These are phyloP conservation scores for Lepidocyrtinus sp. DNA, from an alignment of 2,888 invertebrate species.

Conservation along the genomic window DNA sequence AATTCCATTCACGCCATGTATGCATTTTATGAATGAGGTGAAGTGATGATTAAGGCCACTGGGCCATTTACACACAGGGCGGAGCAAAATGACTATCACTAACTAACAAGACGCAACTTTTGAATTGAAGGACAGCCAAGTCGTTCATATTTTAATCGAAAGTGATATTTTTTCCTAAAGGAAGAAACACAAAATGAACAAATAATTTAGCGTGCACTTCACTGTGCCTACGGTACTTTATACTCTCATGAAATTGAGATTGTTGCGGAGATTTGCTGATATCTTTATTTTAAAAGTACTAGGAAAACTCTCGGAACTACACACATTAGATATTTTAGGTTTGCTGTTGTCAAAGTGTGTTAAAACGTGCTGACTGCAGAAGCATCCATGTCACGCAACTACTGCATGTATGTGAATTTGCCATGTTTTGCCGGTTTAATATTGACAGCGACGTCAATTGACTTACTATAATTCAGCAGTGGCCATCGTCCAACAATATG, in stretches of 20 bases:
- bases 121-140: neutral
- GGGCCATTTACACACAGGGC: slow-evolving; percentile 4
- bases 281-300: neutral
- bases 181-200: neutral
- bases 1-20: no score
- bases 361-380: neutral
- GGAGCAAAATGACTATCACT: slow-evolving; percentile 1
- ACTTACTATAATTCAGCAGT: neutral
- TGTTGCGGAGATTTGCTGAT: neutral
- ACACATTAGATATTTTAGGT: neutral
- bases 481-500: neutral
- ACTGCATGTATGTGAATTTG: neutral
- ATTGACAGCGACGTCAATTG: neutral
- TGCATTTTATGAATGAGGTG: neutral
- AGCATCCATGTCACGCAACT: neutral
- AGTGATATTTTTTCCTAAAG: neutral
- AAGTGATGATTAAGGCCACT: slow-evolving; percentile 11
- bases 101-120: neutral
- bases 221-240: neutral
- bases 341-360: slow-evolving; percentile 1
- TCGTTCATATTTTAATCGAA: neutral
- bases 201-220: neutral
- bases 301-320: neutral
- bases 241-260: neutral
- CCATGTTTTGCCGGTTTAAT: neutral